phyloP scores from a whole-genome alignment of 2,888 invertebrate genomes.

The Drosophila antonietae region DNA sequence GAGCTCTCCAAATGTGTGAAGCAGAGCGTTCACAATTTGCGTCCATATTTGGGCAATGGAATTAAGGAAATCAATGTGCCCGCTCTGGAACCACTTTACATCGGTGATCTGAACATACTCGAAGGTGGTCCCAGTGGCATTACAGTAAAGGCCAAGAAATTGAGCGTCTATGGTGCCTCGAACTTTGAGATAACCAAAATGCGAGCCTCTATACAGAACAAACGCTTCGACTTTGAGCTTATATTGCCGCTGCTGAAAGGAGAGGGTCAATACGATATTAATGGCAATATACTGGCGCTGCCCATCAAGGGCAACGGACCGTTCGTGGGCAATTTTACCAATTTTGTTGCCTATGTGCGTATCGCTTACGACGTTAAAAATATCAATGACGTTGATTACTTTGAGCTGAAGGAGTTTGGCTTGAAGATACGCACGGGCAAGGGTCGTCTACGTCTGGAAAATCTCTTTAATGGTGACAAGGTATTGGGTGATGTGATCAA shows the following conservation, averaged over 20 bases:
- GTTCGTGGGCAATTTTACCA: conserved; percentile 90
- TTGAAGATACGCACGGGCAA: conserved; percentile 89
- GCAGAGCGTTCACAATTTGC: conserved; percentile 87
- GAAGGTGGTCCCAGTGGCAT: conserved; percentile 85
- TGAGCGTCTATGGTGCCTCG: conserved; percentile 88
- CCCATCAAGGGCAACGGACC: conserved; percentile 90
- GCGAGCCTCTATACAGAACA: conserved; percentile 80
- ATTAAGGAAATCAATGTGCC: conserved; percentile 89
- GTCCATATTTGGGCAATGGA: conserved; percentile 87
- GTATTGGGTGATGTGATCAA: conserved; percentile 90
- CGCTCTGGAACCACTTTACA: conserved; percentile 88
- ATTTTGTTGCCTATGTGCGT: conserved; percentile 86
- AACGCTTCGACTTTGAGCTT: conserved; percentile 87
- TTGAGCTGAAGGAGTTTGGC: conserved; percentile 87
- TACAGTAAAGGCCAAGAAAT: conserved; percentile 85
- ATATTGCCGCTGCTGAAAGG: conserved; percentile 87
- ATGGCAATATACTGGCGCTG: conserved; percentile 89
- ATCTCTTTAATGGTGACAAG: conserved; percentile 90
- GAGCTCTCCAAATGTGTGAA: conserved; percentile 87
- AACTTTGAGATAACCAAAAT: conserved; percentile 87
- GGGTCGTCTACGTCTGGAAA: conserved; percentile 88
- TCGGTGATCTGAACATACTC: conserved; percentile 89
- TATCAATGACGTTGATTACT: conserved; percentile 86
- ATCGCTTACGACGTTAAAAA: conserved; percentile 87
- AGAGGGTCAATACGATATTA: conserved; percentile 88